These are phyloP conservation scores for Halictus rubicundus DNA, from an alignment of 1,140 invertebrate species.

Conservation along the genomic window DNA sequence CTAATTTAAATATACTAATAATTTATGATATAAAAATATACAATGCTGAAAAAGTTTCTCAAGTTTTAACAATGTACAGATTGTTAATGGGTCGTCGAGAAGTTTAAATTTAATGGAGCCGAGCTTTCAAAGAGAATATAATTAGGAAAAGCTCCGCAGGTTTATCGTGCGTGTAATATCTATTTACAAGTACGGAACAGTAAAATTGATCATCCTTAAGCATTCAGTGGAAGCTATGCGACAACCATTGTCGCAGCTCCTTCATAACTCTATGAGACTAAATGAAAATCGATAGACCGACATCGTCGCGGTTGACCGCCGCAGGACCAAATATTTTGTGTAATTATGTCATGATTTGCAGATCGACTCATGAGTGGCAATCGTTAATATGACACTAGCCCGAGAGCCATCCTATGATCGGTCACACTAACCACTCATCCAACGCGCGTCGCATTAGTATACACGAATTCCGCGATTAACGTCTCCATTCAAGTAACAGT, in stretches of 20 bases:
- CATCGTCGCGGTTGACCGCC: background rate
- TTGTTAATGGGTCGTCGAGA: no score
- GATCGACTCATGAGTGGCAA: background rate
- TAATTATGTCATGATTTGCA: constrained; percentile 12
- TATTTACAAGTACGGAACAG: no score
- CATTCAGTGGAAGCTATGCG: no score
- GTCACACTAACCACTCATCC: constrained; percentile 21
- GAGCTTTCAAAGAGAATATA: no score
- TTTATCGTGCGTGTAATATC: no score
- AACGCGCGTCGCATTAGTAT: constrained; percentile 28
- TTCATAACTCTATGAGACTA: background rate
- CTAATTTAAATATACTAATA: no score
- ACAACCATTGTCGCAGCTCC: background rate
- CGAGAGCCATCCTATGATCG: background rate
- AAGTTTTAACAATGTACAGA: no score
- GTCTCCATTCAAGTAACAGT: constrained; percentile 39
- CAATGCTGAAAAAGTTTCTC: no score
- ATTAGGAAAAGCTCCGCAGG: no score
- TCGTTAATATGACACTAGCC: constrained; percentile 10
- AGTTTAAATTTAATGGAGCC: no score
- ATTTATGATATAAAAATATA: no score
- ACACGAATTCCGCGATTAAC: constrained; percentile 27
- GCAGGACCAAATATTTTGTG: background rate
- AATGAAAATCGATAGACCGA: background rate
- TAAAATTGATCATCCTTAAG: no score